Evolutionary conservation across 2,797 vertebrate genomes (phyloP).

Genomic region (Poecilia gillii): DNA sequence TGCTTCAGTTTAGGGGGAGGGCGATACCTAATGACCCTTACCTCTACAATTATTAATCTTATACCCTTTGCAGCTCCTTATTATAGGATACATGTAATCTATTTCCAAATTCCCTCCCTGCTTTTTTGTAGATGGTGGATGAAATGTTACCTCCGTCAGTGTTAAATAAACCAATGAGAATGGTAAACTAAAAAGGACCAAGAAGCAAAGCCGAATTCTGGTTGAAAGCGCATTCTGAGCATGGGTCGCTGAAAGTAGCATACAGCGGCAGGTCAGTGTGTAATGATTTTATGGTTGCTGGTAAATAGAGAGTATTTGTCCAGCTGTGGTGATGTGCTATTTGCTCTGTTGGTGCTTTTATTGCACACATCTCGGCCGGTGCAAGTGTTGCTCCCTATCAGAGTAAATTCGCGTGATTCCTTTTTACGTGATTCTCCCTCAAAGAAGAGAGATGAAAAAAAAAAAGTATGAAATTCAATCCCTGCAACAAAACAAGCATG

Average conservation of each 20-base stretch:
- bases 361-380: slow-evolving; percentile 35
- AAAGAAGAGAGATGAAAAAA: slow-evolving; percentile 21
- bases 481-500: slow-evolving; percentile 51
- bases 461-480: slow-evolving; percentile 56
- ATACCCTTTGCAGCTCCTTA: slow-evolving; percentile 48
- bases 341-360: slow-evolving; percentile 37
- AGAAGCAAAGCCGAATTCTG: slow-evolving; percentile 33
- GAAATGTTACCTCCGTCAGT: slow-evolving; percentile 41
- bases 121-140: slow-evolving; percentile 27
- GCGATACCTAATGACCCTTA: slow-evolving; percentile 62
- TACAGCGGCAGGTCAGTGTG: slow-evolving; percentile 36
- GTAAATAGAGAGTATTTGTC: slow-evolving; percentile 10
- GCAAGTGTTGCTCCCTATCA: slow-evolving; percentile 25
- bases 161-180: slow-evolving; percentile 48
- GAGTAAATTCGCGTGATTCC: slow-evolving; percentile 35
- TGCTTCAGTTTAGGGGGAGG: slow-evolving; percentile 56
- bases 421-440: slow-evolving; percentile 37
- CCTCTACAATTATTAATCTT: slow-evolving; percentile 62
- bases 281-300: slow-evolving; percentile 13
- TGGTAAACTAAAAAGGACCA: slow-evolving; percentile 47
- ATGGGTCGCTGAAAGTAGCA: neutral
- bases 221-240: slow-evolving; percentile 8
- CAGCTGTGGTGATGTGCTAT: slow-evolving; percentile 7
- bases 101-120: slow-evolving; percentile 37
- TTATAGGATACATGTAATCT: slow-evolving; percentile 51